Base-by-base conservation (phyloP, 2,797 vertebrate genomes). In the Myotis planiceps region DNA sequence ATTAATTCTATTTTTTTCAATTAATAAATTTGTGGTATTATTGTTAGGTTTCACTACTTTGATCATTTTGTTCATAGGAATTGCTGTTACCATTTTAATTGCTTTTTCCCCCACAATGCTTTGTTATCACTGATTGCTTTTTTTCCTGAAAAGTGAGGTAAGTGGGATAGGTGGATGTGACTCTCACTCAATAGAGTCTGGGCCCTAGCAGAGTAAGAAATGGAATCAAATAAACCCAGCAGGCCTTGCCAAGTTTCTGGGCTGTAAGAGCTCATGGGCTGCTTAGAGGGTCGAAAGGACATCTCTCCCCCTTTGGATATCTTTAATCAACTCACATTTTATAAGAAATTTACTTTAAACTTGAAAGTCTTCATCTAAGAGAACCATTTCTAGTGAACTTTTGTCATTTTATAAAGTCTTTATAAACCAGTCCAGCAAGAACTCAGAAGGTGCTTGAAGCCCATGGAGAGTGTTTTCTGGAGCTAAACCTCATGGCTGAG, bases 351-450 rank as follows among this genome's bases (percentile, higher is more conserved):
- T 60, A 16, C 79, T 71, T 12, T 27, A 76, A 66, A 32, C 19
- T 60, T 75, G 18, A 53, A 90, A 72, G 34, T 9, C 49, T 89
- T 82, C 55, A 58, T 91, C 14, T 72, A 37, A 60, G 29, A 69
- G 5, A 32, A 29, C 10, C 9, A 91, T 16, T 58, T 78, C n/a
- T 86, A 42, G 49, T 42, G 91, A 45, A 74, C 18, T 23, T 82
- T 55, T 4, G 21, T 47, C 4, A 37, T 45, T 71, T 80, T 75
- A 14, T 92, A 23, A 39, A 47, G 34, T 86, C 21, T 90, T 45
- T 58, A 71, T 75, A 83, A 68, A 75, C 29, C 42, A 76, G 25
- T 42, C 51, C 9, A 49, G 23, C 29, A 49, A 75, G 37, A 58
- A 47, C 25, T 66, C 18, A 23, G 82, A 34, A 82, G n/a, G 19